These are phyloP conservation scores for Betta splendens DNA, from an alignment of 2,797 vertebrate genomes.

Conservation along the genomic window DNA sequence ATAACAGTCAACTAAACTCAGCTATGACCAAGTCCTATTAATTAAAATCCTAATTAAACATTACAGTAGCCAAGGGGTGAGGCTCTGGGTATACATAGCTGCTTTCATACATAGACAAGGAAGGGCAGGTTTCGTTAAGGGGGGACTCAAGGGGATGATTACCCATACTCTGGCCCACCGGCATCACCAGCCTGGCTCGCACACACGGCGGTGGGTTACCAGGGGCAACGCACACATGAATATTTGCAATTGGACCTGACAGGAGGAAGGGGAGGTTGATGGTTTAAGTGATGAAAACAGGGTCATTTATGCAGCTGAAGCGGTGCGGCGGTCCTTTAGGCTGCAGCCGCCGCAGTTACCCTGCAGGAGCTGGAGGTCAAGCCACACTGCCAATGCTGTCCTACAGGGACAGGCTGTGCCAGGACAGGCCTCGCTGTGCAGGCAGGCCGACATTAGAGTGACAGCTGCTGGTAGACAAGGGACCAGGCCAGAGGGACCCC, in stretches of 20 bases:
- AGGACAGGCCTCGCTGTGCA: conserved; percentile 33
- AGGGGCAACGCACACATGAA: conserved; percentile 60
- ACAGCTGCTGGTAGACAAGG: conserved; percentile 71
- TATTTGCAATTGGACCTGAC: conserved; percentile 68
- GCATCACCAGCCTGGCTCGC: conserved; percentile 48
- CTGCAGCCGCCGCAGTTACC: conserved; percentile 38
- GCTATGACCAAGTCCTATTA: conserved; percentile 55
- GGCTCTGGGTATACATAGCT: conserved; percentile 42
- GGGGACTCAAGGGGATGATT: conserved; percentile 67
- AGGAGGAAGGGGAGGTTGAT: conserved; percentile 54
- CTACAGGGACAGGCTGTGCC: conserved; percentile 57
- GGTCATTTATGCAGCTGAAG: conserved; percentile 66
- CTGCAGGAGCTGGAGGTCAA: conserved; percentile 47
- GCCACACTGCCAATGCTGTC: conserved; percentile 52
- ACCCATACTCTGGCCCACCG: conserved; percentile 52
- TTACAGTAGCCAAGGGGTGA: conserved; percentile 63
- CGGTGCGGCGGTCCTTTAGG: conserved; percentile 52
- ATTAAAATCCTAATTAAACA: conserved; percentile 77
- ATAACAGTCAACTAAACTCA: conserved; percentile 55
- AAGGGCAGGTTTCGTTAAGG: conserved; percentile 68
- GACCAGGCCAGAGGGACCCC: conserved; percentile 52
- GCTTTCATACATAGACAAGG: conserved; percentile 54
- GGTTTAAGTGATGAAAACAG: conserved; percentile 64
- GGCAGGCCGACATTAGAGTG: conserved; percentile 65
- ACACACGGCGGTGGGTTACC: conserved; percentile 54